Evolutionary conservation across 53 echinoderm and acorn worm genomes (phyloP).

Genomic region (Astropecten irregularis): DNA sequence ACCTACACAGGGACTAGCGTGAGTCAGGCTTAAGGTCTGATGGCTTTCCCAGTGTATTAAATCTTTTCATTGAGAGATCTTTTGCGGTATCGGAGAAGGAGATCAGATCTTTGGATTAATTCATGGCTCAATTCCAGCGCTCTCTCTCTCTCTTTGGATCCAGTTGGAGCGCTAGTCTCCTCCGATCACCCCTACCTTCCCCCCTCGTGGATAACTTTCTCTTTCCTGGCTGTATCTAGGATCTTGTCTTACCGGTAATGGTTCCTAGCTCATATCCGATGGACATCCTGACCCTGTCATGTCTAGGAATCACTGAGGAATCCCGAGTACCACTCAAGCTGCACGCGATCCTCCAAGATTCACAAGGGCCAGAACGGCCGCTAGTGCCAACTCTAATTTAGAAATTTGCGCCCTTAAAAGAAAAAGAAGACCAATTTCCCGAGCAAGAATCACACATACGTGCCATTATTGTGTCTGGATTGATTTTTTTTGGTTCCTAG

Average conservation of each 20-base stretch:
- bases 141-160: background rate
- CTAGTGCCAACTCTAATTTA: background rate
- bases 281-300: conserved; percentile 2
- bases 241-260: background rate
- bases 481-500: too few relatives aligned
- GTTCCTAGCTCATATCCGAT: conserved; percentile 29
- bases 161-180: background rate
- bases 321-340: background rate
- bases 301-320: background rate
- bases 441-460: too few relatives aligned
- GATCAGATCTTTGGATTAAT: too few relatives aligned
- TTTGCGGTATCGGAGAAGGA: too few relatives aligned
- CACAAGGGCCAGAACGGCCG: background rate
- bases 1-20: background rate
- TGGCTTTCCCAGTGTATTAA: conserved; percentile 2
- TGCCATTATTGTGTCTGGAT: too few relatives aligned
- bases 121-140: background rate
- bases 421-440: background rate
- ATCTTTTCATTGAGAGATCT: too few relatives aligned
- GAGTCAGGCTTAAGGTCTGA: background rate
- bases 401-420: background rate
- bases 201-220: background rate
- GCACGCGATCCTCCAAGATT: conserved; percentile 1
- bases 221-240: background rate
- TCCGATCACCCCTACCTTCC: background rate